Base-by-base conservation (phyloP, 2,797 vertebrate species). In the Protosalanx chinensis region DNA sequence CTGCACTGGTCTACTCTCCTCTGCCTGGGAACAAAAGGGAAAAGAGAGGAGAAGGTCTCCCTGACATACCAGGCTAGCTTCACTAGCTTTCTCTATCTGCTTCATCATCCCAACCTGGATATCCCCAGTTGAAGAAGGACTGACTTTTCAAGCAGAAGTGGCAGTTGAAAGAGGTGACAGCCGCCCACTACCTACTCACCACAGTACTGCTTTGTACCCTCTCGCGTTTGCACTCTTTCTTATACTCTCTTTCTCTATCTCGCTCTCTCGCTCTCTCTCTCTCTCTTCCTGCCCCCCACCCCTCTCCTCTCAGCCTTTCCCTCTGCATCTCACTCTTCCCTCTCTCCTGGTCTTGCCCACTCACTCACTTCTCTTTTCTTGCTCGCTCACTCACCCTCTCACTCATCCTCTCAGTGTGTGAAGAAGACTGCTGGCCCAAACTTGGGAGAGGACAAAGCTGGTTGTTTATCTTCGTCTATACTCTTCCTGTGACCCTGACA, bases 61-160 rank as follows among this genome's bases (percentile, higher is more conserved):
- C 85, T 90, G 87, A 87, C 89, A 85, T 85, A 46, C 41, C 41
- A 88, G 89, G 89, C 20, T 68, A 18, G 64, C 53, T 74, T 6
- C 7, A 30, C 58, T 58, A 57, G 3, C 41, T 62, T 51, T 71
- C 56, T 20, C 32, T 41, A 32, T 53, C 23, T 61, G 7, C 16
- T 15, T 71, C 62, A 46, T 18, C 35, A 67, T 30, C 73, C 59
- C 41, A 27, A 64, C 35, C 64, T 72, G 49, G 41, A 72, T 65
- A 68, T 69, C 74, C 27, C 3, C 6, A 88, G 71, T 68, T 56
- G 49, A 64, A 72, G 60, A 70, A 78, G 72, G 91, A 90, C 68
- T 62, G 89, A 87, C 86, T 90, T 91, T 86, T 90, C 72, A 84
- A 90, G 91, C 88, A 92, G 87, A 91, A 91, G 90, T 87, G 82